These are phyloP conservation scores for Carposina sasakii DNA, from an alignment of 1,140 invertebrate species.

Conservation along the genomic window DNA sequence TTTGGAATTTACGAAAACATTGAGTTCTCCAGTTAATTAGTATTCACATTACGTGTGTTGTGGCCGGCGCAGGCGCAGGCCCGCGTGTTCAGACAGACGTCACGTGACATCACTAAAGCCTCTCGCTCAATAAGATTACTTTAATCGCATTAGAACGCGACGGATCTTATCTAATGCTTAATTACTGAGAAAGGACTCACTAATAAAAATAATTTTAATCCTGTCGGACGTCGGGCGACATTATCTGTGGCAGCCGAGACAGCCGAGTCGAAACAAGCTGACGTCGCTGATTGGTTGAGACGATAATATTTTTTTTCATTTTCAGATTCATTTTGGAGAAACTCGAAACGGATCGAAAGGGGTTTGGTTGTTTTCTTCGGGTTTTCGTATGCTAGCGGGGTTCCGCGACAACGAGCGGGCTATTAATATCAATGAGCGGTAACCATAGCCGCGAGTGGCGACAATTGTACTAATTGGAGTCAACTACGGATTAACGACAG, in stretches of 20 bases:
- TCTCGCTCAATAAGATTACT: neutral
- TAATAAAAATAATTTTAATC: constrained; percentile 16
- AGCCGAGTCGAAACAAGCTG: neutral
- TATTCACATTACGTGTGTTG: no score
- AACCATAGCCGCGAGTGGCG: neutral
- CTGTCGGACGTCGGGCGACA: neutral
- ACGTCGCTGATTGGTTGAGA: neutral
- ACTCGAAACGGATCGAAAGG: neutral
- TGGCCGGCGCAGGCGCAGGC: no score
- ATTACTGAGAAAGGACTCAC: constrained; percentile 28
- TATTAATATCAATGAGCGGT: constrained; percentile 25
- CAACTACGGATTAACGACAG: constrained; percentile 31
- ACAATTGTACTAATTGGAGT: constrained; percentile 30
- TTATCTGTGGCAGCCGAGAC: neutral
- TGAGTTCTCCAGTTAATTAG: no score
- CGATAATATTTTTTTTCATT: neutral
- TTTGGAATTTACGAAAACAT: no score
- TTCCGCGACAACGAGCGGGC: no score
- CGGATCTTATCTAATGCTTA: constrained; percentile 28
- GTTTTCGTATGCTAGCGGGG: no score
- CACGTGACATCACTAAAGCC: neutral
- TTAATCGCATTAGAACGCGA: constrained; percentile 30
- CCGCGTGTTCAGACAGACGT: no score
- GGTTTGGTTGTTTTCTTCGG: neutral
- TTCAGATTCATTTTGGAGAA: neutral